Conservation (phyloP, 2,113 vertebrate species). For the Mystacornis crossleyi region DNA sequence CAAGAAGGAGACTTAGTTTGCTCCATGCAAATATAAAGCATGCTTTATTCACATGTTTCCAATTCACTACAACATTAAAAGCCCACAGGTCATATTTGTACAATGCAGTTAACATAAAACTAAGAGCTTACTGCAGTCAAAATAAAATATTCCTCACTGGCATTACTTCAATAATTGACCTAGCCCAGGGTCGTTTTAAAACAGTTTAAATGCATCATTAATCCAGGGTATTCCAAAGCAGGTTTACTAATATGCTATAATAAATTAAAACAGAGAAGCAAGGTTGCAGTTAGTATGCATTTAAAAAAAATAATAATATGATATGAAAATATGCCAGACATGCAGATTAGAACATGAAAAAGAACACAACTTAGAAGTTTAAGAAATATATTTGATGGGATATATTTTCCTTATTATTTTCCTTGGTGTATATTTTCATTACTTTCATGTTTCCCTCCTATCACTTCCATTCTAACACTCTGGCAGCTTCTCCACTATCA, state of each 20-base stretch:
- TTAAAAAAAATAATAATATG: background rate
- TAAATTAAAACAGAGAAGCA: constrained; percentile 64
- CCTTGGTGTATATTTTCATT: background rate
- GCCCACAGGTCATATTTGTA: constrained; percentile 11
- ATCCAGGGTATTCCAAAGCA: constrained; percentile 69
- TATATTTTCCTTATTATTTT: background rate
- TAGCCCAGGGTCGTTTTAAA: constrained; percentile 66
- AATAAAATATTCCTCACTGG: constrained; percentile 61
- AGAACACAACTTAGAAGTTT: background rate
- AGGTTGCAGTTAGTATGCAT: background rate
- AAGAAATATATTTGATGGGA: background rate
- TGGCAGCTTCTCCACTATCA: background rate
- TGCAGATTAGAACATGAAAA: background rate
- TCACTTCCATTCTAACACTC: background rate
- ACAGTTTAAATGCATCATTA: constrained; percentile 73
- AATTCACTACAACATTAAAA: background rate
- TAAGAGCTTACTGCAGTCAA: constrained; percentile 57
- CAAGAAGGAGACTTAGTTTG: background rate
- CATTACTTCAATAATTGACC: constrained; percentile 68
- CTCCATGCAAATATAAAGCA: background rate
- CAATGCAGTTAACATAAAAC: constrained; percentile 39
- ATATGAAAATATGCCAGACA: background rate
- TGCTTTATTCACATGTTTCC: background rate
- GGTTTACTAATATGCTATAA: constrained; percentile 57
- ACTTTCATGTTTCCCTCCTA: background rate